phyloP scores from a whole-genome alignment of 2,888 invertebrate species.

The Liposcelis brunnea region DNA sequence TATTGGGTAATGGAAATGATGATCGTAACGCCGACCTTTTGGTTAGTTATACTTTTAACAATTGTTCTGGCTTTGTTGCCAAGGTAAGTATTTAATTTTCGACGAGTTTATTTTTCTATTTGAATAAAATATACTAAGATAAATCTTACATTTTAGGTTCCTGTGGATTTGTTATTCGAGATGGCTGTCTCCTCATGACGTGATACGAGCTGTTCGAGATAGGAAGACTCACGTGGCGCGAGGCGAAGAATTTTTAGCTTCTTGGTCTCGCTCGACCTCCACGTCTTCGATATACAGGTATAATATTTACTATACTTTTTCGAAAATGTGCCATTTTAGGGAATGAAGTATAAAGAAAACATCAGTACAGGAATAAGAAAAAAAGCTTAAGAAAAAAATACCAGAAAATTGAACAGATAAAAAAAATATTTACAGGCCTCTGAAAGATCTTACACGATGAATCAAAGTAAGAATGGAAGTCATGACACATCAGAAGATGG shows the following conservation, averaged over 20 bases:
- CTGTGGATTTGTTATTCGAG: conserved; percentile 49
- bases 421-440: no score
- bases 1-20: conserved; percentile 74
- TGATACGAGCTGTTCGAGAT: conserved; percentile 48
- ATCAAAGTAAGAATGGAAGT: no score
- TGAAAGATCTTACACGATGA: no score
- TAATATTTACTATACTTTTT: no score
- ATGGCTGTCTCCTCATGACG: conserved; percentile 54
- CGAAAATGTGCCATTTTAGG: no score
- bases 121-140: no score
- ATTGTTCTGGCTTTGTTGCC: conserved; percentile 65
- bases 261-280: conserved; percentile 26
- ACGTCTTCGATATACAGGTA: conserved; percentile 25
- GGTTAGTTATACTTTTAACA: conserved; percentile 61
- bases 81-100: conserved; percentile 36
- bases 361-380: no score
- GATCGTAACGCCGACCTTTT: conserved; percentile 55
- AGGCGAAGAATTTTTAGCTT: conserved; percentile 24
- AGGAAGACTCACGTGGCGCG: conserved; percentile 18
- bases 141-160: conserved; percentile 34
- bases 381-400: no score
- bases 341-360: no score
- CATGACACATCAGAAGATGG: no score
- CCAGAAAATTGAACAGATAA: no score
- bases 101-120: conserved; percentile 10